Conservation (phyloP, 2,797 vertebrate genomes). For the Sciurus vulgaris region DNA sequence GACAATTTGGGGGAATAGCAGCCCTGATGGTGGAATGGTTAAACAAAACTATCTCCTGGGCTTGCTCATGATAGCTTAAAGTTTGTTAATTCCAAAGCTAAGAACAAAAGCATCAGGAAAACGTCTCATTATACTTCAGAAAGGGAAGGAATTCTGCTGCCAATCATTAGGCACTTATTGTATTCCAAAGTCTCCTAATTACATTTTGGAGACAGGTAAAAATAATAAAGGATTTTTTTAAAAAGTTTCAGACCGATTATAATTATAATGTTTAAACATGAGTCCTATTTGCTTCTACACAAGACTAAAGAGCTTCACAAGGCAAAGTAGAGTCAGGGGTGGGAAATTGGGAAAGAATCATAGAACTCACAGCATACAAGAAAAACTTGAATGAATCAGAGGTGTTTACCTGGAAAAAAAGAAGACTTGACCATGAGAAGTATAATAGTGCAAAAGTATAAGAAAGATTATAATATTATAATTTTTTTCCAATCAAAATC, state of each 20-base stretch:
- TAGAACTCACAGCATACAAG: background rate
- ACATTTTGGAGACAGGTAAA: background rate
- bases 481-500: background rate
- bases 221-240: background rate
- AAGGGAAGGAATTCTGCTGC: background rate
- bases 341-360: background rate
- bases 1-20: background rate
- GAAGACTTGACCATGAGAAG: background rate
- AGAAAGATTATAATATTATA: background rate
- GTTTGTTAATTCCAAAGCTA: background rate
- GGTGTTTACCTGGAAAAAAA: background rate
- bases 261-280: background rate
- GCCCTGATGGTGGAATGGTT: background rate
- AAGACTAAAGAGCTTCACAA: background rate
- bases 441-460: background rate
- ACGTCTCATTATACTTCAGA: background rate
- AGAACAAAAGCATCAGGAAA: background rate
- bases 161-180: background rate
- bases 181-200: conserved; percentile 15
- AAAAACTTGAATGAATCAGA: background rate
- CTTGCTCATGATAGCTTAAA: background rate
- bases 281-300: background rate
- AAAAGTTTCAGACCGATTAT: background rate
- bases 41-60: background rate
- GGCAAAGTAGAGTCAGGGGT: background rate